A percentile compares a stretch with the other conserved stretches of the same genome.
Conservation (phyloP, 2,113 vertebrate species). For the Pseudopipra pipra region DNA sequence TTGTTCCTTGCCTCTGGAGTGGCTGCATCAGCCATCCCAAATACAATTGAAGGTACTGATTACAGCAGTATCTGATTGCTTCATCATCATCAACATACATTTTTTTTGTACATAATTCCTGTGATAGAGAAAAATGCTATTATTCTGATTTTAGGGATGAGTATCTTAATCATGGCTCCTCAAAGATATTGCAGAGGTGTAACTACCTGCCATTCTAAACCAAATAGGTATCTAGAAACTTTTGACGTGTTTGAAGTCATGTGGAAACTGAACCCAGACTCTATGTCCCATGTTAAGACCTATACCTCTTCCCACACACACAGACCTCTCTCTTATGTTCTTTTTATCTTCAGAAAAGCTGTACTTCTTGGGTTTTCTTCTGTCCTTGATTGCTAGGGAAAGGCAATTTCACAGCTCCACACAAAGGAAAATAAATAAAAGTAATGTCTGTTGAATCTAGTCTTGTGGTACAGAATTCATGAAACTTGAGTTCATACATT, state of each 20-base stretch:
- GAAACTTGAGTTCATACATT: background rate
- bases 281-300: background rate
- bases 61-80: background rate
- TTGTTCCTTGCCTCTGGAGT: background rate
- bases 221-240: background rate
- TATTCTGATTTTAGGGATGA: background rate
- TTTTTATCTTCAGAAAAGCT: background rate
- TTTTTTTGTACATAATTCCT: background rate
- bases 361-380: background rate
- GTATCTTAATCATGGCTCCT: background rate
- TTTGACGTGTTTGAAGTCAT: background rate
- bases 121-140: background rate
- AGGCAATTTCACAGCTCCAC: background rate
- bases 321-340: background rate
- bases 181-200: background rate
- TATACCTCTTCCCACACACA: background rate
- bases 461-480: background rate
- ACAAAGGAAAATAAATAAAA: background rate
- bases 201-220: background rate
- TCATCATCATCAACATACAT: background rate
- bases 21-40: background rate
- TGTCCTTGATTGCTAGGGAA: background rate
- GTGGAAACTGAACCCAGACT: background rate
- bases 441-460: background rate
- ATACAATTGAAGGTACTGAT: background rate